Percentiles rank a stretch among this genome's conserved stretches.
Evolutionary conservation across 2,888 invertebrate genomes (phyloP).

Genomic region (Pachymerium ferrugineum): DNA sequence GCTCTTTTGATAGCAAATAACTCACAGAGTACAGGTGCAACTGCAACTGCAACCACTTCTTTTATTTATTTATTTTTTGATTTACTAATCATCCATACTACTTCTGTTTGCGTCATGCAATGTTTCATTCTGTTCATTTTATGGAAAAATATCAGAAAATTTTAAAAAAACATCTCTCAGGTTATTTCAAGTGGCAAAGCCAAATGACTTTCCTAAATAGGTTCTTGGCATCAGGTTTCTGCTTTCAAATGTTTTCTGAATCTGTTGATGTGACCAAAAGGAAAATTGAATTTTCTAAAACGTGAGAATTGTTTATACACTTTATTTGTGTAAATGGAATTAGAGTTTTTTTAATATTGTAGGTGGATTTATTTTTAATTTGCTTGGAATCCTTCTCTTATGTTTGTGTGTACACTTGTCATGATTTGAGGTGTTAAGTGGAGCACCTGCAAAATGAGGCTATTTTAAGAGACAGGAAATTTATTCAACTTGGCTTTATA

Average conservation of each 20-base stretch:
- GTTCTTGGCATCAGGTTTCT: slow-evolving; percentile 4
- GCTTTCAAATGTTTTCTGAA: neutral
- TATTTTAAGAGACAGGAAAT: neutral
- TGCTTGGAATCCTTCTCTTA: neutral
- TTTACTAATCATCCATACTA: too few relatives aligned
- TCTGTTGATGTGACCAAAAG: neutral
- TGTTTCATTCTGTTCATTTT: neutral
- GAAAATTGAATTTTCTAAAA: neutral
- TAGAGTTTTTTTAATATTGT: too few relatives aligned
- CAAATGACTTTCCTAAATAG: slow-evolving; percentile 9
- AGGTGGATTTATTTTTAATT: slow-evolving; percentile 13
- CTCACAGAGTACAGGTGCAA: too few relatives aligned
- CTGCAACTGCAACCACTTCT: too few relatives aligned
- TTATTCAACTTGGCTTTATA: neutral
- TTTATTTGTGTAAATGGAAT: neutral
- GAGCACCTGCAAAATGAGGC: neutral
- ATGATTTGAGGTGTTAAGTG: slow-evolving; percentile 8
- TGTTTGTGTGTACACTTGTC: slow-evolving; percentile 4
- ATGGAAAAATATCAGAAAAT: neutral
- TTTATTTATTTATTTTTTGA: too few relatives aligned
- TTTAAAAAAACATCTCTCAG: neutral
- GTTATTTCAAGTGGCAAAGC: slow-evolving; percentile 13
- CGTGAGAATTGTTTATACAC: neutral
- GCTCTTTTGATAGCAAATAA: too few relatives aligned
- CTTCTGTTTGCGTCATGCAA: too few relatives aligned